Evolutionary conservation across 2,888 invertebrate genomes (phyloP), one percentile per base, ranked within the genome.

Genomic region (Pterobdella sp.): DNA sequence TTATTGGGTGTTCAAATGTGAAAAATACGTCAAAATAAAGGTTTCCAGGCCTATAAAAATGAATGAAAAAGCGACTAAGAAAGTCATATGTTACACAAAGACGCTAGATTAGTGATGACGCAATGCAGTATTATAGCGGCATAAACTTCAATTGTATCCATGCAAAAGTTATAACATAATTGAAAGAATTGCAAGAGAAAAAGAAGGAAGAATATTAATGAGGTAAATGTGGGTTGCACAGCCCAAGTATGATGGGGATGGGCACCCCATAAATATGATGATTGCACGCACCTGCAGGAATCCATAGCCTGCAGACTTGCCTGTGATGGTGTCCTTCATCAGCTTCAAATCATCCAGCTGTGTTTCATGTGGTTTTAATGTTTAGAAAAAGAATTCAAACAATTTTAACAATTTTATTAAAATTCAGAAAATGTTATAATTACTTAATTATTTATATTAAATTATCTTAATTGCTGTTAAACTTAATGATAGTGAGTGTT

Each of bases 231-330:
- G n/a, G n/a, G n/a, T n/a, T n/a, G n/a, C n/a, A n/a, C n/a, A n/a
- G n/a, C n/a, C n/a, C n/a, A n/a, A n/a, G n/a, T n/a, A n/a, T n/a
- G n/a, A n/a, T n/a, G n/a, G n/a, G n/a, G n/a, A n/a, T n/a, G n/a
- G n/a, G n/a, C n/a, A n/a, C n/a, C n/a, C n/a, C n/a, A n/a, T n/a
- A n/a, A n/a, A n/a, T n/a, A n/a, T n/a, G n/a, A n/a, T n/a, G n/a
- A n/a, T n/a, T n/a, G n/a, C 69, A 75, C 76, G 72, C 86, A 95
- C 95, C 83, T 94, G 94, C 75, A 98, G 89, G 84, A 96, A 96
- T 26, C 97, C 98, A 84, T 94, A 96, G 77, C 97, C 97, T 86
- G 94, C 94, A 68, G 96, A 95, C 77, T 94, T 88, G 26, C 91
- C 92, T 3, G 93, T 92, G 84, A 95, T 94, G 72, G 92, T 91